A percentile compares a stretch with the other conserved stretches of the same genome.
phyloP scores from a whole-genome alignment of 2,797 vertebrate genomes.

The Hapalemur alaotrensis region DNA sequence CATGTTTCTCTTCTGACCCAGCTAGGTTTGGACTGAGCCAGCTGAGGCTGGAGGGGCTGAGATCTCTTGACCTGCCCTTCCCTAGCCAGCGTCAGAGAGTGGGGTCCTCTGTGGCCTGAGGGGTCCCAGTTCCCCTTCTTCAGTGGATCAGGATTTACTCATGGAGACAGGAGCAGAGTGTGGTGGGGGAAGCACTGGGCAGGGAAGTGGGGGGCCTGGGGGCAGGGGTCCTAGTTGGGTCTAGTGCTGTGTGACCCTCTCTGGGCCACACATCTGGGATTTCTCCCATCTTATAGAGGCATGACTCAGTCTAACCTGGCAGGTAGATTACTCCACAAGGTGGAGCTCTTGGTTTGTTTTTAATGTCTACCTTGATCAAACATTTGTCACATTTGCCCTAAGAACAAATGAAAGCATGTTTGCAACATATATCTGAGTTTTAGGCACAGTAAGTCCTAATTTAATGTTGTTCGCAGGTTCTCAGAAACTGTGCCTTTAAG shows the following conservation, averaged over 20 bases:
- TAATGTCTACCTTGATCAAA: neutral
- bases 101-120: neutral
- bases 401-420: neutral
- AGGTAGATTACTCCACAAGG: constrained; percentile 32
- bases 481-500: neutral
- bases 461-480: neutral
- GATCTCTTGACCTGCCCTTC: neutral
- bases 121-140: neutral
- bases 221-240: neutral
- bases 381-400: neutral
- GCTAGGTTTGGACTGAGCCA: neutral
- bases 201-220: neutral
- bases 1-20: neutral
- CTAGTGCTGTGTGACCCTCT: neutral
- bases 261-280: neutral
- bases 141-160: neutral
- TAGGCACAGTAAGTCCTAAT: neutral
- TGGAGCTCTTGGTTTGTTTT: constrained; percentile 56
- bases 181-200: neutral
- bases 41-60: neutral
- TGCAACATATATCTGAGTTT: neutral
- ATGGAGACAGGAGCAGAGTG: neutral
- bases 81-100: neutral
- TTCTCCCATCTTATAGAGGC: neutral
- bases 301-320: neutral